Percentiles rank a stretch among this genome's conserved stretches.
Evolutionary conservation across 2,888 invertebrate genomes (phyloP).

Genomic region (Gastracanthus pulcherrimus): DNA sequence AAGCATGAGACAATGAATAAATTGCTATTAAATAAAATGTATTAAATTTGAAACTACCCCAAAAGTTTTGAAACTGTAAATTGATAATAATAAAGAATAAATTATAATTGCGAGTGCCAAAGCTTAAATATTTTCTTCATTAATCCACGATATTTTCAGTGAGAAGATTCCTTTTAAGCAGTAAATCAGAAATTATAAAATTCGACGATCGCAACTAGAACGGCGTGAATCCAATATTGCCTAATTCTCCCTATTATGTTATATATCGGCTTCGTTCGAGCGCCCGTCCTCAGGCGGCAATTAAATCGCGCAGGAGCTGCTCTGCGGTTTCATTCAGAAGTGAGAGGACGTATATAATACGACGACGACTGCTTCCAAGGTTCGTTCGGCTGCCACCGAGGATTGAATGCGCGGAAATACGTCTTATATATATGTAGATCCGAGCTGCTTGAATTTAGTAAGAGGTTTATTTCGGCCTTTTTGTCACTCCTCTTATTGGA

Average conservation of each 20-base stretch:
- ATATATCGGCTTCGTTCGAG: background rate
- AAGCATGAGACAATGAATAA: background rate
- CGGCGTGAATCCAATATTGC: background rate
- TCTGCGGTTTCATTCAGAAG: conserved; percentile 11
- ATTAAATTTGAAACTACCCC: no score
- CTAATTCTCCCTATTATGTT: conserved; percentile 9
- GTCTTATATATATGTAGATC: background rate
- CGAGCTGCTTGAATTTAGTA: conserved; percentile 9
- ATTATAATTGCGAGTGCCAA: no score
- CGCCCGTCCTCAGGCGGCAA: conserved; percentile 36
- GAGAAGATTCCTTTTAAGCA: no score
- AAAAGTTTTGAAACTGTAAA: no score
- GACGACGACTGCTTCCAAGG: background rate
- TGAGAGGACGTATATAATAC: conserved; percentile 16
- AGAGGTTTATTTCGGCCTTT: conserved; percentile 4
- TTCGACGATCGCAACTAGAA: background rate
- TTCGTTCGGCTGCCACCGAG: background rate
- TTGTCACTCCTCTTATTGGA: background rate
- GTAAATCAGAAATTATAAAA: background rate
- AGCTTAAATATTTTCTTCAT: no score
- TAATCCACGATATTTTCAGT: no score
- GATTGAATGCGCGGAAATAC: conserved; percentile 19
- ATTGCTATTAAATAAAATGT: background rate
- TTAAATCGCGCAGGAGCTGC: conserved; percentile 4
- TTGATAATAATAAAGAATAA: no score